Evolutionary conservation across 2,888 invertebrate genomes (phyloP), one percentile per base, ranked within the genome.

Genomic region (Hydraecia micacea): DNA sequence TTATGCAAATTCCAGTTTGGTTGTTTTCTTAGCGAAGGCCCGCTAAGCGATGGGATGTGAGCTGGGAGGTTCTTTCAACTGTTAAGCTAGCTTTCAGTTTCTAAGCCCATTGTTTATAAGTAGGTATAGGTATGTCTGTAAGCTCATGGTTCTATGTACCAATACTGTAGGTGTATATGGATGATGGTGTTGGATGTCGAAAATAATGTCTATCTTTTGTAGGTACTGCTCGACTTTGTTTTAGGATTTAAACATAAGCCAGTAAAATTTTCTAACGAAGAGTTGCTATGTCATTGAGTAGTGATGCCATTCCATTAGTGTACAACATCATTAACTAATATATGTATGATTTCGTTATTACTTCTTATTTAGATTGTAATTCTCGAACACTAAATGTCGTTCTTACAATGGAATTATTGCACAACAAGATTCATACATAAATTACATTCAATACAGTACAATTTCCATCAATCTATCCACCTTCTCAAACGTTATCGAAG

Each of bases 1-100:
- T 95, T 95, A 96, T 95, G 95, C 91, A 93, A 95, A 96, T 96
- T 92, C 95, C 93, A 92, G 92, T 95, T 95, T 94, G 89, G 93
- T 94, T 94, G 95, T 94, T 94, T 95, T 95, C 96, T 95, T 95
- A 93, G 90, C 90, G 84, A 90, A 91, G 92, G 90, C 91, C 91
- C 90, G 90, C 88, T 90, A 90, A 91, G 91, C 91, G 90, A 85
- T 85, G 87, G 88, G 88, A 89, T 89, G 91, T 89, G 84, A 86
- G 88, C 89, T 91, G 90, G 86, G 90, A 89, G 90, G 90, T 91
- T 87, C 88, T 91, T 83, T 86, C 76, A 80, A 88, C 83, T 90
- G 87, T 80, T 88, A 87, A 88, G 88, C 86, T 82, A 79, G 80
- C 82, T 84, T 84, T 73, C 73, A 83, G 85, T 84, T 80, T 78